Percentiles rank a stretch among this genome's conserved stretches.
These are phyloP conservation scores for Megalonaias nervosa DNA, from an alignment of 1,140 invertebrate species.

Conservation along the genomic window DNA sequence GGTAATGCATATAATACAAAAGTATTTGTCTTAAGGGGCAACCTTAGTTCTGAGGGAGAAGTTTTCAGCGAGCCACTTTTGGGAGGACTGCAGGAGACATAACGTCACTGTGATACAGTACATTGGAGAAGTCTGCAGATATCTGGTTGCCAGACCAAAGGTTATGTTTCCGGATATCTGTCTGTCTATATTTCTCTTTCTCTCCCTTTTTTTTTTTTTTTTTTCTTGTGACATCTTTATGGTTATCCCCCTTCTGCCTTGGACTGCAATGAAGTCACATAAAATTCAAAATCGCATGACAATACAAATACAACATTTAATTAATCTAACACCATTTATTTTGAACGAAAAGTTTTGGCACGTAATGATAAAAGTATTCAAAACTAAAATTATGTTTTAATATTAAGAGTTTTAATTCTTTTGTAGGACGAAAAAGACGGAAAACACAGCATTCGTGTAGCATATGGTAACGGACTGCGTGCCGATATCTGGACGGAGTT, in stretches of 20 bases:
- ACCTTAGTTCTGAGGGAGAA: slow-evolving; percentile 8
- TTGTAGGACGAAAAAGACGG: slow-evolving; percentile 18
- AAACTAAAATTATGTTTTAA: slow-evolving; percentile 3
- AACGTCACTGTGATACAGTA: slow-evolving; percentile 17
- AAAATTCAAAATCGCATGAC: too few species aligned
- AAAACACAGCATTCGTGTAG: slow-evolving; percentile 32
- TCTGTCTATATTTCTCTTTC: too few species aligned
- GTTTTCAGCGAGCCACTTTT: slow-evolving; percentile 24
- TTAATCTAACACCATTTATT: neutral
- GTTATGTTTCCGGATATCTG: neutral
- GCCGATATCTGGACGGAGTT: slow-evolving; percentile 50
- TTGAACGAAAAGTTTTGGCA: neutral
- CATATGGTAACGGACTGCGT: slow-evolving; percentile 49
- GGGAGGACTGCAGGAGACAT: slow-evolving; percentile 8
- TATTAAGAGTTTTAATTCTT: neutral
- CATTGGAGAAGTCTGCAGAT: slow-evolving; percentile 31
- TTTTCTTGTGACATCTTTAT: too few species aligned
- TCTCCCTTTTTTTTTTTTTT: too few species aligned
- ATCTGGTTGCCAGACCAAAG: slow-evolving; percentile 21
- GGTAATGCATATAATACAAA: neutral
- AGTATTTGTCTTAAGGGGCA: slow-evolving; percentile 12
- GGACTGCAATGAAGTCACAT: too few species aligned
- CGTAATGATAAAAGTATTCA: neutral
- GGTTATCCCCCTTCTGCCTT: too few species aligned
- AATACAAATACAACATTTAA: too few species aligned